Base-by-base conservation (phyloP, 2,797 vertebrate genomes). In the Ispidina picta region DNA sequence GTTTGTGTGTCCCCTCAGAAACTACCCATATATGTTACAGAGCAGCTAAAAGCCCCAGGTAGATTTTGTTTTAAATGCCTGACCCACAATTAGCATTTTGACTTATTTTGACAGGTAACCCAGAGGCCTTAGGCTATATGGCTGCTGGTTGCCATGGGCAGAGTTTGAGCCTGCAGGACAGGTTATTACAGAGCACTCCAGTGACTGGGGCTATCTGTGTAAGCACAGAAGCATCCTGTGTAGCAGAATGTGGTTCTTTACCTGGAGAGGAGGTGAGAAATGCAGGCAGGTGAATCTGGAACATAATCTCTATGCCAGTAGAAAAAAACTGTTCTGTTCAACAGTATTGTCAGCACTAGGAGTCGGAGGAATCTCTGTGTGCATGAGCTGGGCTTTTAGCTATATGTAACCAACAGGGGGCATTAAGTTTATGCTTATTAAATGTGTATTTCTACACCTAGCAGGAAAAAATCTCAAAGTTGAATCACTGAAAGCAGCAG, bases 371-470 rank as follows among this genome's bases (percentile, higher is more conserved):
- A 85, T 41, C n/a, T 54, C 29, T 26, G 1, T 10, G 70, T 18
- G 76, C 41, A 14, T 6, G 21, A 44, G 18, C 60, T 9, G 11
- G 18, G 72, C 17, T 88, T 89, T 59, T 33, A 85, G 65, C 86
- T 80, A 3, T 10, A 10, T 55, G 4, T 66, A 80, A 82, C 92
- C 95, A 95, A 96, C 58, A 96, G 95, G 92, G 94, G 95, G 95
- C 94, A 94, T 95, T 88, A 94, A 71, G 64, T 88, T 92, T 88
- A 95, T 91, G 83, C 58, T 84, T 89, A 89, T 91, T 86, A 86
- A 80, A 92, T 52, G 77, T 65, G 60, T 55, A 62, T 79, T 93
- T 82, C 77, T 82, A 54, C n/a, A 82, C 33, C 49, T 48, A 80
- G 75, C 62, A 69, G 68, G 44, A 62, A 83, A 76, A 80, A 77